Base-by-base conservation (phyloP, 2,888 invertebrate species). In the Ennomos quercinarius region DNA sequence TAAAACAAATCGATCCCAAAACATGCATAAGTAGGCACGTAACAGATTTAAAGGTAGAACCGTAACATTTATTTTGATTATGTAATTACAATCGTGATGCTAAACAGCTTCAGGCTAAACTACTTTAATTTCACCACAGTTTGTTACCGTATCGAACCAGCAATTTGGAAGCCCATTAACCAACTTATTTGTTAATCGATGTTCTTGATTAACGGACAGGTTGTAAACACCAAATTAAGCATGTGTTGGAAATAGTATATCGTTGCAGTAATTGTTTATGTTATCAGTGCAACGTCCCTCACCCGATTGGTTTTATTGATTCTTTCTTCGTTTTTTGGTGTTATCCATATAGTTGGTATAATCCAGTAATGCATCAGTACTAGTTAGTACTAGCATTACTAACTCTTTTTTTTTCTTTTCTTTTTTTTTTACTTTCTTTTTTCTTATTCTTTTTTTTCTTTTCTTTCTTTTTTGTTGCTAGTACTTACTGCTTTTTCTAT, bases 101-200 rank as follows among this genome's bases (percentile, higher is more conserved):
- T 56, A 58, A 64, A 61, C 60, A 65, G 62, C 63, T 63, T 57
- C 36, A 48, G 64, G 67, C 59, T 52, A 64, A 64, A 67, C 64
- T 61, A 63, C 66, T 69, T 69, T 68, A 65, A 65, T 63, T 70
- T 63, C 54, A 10, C 49, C 56, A 57, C 62, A 53, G 64, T 63
- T 58, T 61, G 67, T 57, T 67, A 58, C 58, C 51, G 61, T 61
- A 49, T 50, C 39, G 57, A 53, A 53, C 50, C 54, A 60, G 66
- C 63, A 66, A 74, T 75, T 73, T 59, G 59, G 59, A 71, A 39
- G 55, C 49, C 65, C 68, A 73, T 79, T 77, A 75, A 77, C 73
- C 71, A 70, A 77, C 67, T 60, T 51, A 72, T 74, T 73, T 54
- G 67, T 68, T 75, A 72, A 69, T 72, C 63, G 64, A 69, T 65